Evolutionary conservation across 1,140 invertebrate genomes (phyloP), one percentile per base, ranked within the genome.

Genomic region (Lasaia peninsularis): DNA sequence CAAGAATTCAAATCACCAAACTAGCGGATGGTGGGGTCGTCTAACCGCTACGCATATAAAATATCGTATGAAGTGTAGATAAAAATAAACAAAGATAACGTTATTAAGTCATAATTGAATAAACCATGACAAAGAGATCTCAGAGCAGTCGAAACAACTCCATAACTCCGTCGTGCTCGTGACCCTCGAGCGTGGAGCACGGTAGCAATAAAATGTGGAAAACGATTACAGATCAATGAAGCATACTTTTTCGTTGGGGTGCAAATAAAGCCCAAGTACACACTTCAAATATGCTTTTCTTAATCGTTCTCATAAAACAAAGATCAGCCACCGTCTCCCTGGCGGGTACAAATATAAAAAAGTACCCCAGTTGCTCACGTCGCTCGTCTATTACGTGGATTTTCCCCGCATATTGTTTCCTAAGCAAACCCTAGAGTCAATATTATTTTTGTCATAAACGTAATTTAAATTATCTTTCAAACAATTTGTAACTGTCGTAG

Each of bases 271-370:
- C 79, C 61, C 63, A 67, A 84, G 85, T 88, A 86, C 86, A 88
- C 82, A 88, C 86, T 86, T 84, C 79, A 86, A 88, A 88, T 88
- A 88, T 88, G 86, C 86, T 86, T 88, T 88, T 86, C 86, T 88
- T 88, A 88, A 88, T 88, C 86, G 86, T 86, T 86, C 83, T 87
- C 86, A 86, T 88, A 88, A 88, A 88, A 88, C 86, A 88, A 86
- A 88, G 86, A 86, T 86, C 85, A 85, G 74, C 70, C 78, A 70
- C 68, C 71, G 61, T 74, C 78, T 74, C 79, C 75, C 78, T 67
- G 62, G 74, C 61, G 63, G 58, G 69, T 55, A 69, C 73, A 28
- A 78, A 79, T 66, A 61, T 67, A 71, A 73, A 78, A 84, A 78
- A 65, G 62, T 65, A 57, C 69, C 63, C 73, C 73, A 75, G 65